These are phyloP conservation scores for Globicephala melas DNA, from an alignment of 2,113 vertebrate genomes.

Conservation along the genomic window DNA sequence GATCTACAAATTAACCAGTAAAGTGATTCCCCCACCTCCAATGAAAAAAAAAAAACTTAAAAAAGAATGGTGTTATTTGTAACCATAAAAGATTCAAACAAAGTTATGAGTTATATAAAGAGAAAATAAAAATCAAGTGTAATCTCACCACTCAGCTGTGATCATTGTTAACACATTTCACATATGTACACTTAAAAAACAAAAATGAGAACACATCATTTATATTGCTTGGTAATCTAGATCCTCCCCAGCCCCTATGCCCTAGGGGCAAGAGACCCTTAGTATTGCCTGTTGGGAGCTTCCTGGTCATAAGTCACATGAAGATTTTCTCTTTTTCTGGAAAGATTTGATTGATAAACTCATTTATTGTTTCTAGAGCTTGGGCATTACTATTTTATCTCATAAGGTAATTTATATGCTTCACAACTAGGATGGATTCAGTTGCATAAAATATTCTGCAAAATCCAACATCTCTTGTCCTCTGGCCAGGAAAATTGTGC, in stretches of 20 bases:
- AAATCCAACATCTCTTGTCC: background rate
- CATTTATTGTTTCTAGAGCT: background rate
- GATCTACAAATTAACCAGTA: background rate
- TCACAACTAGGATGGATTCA: background rate
- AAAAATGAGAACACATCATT: background rate
- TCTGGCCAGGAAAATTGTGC: background rate
- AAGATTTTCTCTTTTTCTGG: background rate
- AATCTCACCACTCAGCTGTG: background rate
- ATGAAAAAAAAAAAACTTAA: background rate
- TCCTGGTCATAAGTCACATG: background rate
- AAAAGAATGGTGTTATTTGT: background rate
- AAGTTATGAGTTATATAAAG: background rate
- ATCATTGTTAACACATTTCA: background rate
- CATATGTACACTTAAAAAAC: background rate
- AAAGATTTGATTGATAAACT: background rate
- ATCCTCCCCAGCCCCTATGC: background rate
- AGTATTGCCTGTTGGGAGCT: background rate
- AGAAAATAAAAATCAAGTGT: background rate
- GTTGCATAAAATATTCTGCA: background rate
- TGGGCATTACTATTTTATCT: background rate
- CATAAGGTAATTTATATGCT: background rate
- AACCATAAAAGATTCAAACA: background rate
- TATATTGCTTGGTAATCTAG: background rate
- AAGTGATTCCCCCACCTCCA: background rate
- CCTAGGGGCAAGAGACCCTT: background rate